Evolutionary conservation across 2,113 vertebrate genomes (phyloP), one percentile per base, ranked within the genome.

Genomic region (Phalacrocorax carbo): DNA sequence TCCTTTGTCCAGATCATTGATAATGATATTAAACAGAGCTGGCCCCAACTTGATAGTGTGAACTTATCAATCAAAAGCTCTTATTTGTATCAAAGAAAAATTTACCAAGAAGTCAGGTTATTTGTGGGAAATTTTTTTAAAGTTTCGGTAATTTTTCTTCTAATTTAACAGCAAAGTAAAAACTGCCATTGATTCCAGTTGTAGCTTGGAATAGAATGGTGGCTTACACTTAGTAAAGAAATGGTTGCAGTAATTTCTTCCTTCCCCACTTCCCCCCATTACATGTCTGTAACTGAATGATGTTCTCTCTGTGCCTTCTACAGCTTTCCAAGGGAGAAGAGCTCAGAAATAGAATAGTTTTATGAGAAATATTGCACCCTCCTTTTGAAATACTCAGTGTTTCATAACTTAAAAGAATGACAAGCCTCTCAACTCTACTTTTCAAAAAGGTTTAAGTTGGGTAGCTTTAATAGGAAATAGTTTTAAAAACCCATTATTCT

Each of bases 401-500:
- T 95, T 94, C 51, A 51, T 81, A 96, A 73, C 22, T 72, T 87
- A 60, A 82, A 91, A 51, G 29, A 80, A 57, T 75, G 29, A 83
- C 61, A 79, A 51, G 30, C 20, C 15, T 91, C 20, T 58, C 40
- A 85, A 46, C 10, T 65, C 48, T 77, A 60, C 90, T 95, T 95
- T 95, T 88, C 13, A 54, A 85, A 80, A 18, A 52, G 46, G 20
- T 36, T 71, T 72, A 80, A 42, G 51, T 84, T 61, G 65, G 80
- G 23, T 44, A 65, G 38, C 68, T 93, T 71, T 92, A 93, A 93
- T 75, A 65, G 77, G 87, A 96, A 94, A 80, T 66, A n/a, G 27
- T 80, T 62, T 96, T 97, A 95, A 97, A 97, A 95, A 96, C 93
- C 60, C 85, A 76, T 96, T 97, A 66, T 87, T 93, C 62, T 88